Conservation (phyloP, 1,140 invertebrate species). For the Drosophila persimilis region DNA sequence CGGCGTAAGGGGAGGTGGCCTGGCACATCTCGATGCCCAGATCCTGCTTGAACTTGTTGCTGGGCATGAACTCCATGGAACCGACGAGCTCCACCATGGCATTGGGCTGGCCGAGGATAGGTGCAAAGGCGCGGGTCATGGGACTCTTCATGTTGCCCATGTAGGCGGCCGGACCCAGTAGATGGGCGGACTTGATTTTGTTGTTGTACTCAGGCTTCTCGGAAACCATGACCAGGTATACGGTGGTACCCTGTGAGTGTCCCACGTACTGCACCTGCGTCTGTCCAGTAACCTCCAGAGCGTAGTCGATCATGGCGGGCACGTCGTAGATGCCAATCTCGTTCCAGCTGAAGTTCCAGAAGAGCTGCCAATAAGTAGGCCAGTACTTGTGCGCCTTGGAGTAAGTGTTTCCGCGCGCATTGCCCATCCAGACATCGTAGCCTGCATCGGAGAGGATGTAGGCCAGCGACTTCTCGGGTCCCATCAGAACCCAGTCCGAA, state of each 20-base stretch:
- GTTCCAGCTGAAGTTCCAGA: conserved; percentile 87
- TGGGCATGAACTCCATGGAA: conserved; percentile 84
- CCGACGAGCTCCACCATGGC: conserved; percentile 83
- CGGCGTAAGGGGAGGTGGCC: conserved; percentile 78
- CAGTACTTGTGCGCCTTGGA: conserved; percentile 84
- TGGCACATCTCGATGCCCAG: conserved; percentile 83
- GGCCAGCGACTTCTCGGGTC: conserved; percentile 63
- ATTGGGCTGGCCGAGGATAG: conserved; percentile 71
- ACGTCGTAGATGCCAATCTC: conserved; percentile 89
- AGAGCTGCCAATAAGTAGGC: conserved; percentile 72
- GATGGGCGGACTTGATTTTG: conserved; percentile 84
- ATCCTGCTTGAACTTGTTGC: conserved; percentile 82
- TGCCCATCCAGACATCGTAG: conserved; percentile 87
- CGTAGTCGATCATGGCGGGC: conserved; percentile 88
- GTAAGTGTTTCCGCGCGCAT: conserved; percentile 86
- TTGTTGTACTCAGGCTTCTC: conserved; percentile 84
- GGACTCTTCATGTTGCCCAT: conserved; percentile 82
- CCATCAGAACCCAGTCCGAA: conserved; percentile 75
- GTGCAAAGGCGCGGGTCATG: conserved; percentile 71
- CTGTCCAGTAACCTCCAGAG: conserved; percentile 84
- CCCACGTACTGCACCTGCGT: conserved; percentile 86
- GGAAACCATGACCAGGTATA: conserved; percentile 85
- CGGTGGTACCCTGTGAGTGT: conserved; percentile 86
- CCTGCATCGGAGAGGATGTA: conserved; percentile 87
- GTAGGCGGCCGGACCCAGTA: conserved; percentile 85